Conservation (phyloP, 1,140 invertebrate species). For the Carposina sasakii region DNA sequence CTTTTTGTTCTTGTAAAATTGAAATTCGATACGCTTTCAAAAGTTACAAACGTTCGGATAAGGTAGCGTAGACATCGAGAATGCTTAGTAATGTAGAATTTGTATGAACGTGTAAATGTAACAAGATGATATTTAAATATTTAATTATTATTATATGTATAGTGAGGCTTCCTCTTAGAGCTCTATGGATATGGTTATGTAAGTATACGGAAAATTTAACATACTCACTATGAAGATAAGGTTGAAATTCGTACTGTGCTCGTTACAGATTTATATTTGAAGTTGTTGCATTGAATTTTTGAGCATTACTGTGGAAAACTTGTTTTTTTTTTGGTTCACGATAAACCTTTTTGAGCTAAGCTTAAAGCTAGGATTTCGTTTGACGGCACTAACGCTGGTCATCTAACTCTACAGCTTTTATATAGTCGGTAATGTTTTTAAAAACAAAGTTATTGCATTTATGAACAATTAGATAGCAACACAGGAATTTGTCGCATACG, state of each 20-base stretch:
- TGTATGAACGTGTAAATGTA: constrained; percentile 66
- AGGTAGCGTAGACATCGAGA: constrained; percentile 37
- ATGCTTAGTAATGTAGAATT: constrained; percentile 58
- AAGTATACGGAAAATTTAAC: constrained; percentile 64
- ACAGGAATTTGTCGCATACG: too few species aligned
- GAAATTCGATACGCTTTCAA: constrained; percentile 18
- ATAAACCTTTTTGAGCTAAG: too few species aligned
- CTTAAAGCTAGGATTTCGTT: too few species aligned
- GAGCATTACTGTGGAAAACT: too few species aligned
- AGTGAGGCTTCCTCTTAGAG: constrained; percentile 69
- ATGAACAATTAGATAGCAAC: too few species aligned
- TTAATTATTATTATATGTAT: constrained; percentile 58
- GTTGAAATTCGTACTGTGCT: constrained; percentile 36
- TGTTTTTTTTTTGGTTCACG: too few species aligned
- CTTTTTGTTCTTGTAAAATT: constrained; percentile 20
- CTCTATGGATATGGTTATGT: constrained; percentile 64
- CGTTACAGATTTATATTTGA: too few species aligned
- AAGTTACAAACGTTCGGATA: constrained; percentile 24
- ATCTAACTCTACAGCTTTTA: too few species aligned
- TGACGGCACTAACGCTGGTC: too few species aligned
- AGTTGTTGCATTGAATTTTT: too few species aligned
- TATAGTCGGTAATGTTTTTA: too few species aligned
- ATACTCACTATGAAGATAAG: constrained; percentile 58
- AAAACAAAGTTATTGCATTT: too few species aligned
- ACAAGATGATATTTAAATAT: constrained; percentile 62